Evolutionary conservation across 2,113 vertebrate genomes (phyloP).

Genomic region (Hystrix brachyura): DNA sequence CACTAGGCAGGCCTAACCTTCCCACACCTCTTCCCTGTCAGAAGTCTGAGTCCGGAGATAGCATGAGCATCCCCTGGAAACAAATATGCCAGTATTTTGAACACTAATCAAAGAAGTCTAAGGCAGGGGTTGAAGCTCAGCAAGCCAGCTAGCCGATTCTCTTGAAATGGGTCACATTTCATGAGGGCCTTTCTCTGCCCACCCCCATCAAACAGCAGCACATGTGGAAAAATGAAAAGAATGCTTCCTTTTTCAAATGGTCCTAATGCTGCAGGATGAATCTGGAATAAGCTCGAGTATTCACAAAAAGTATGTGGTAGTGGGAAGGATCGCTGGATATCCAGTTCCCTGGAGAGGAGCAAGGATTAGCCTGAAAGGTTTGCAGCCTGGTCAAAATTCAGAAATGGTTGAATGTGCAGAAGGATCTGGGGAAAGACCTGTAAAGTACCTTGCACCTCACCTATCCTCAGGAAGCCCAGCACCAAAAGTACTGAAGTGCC

Average conservation of each 20-base stretch:
- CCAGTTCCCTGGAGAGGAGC: background rate
- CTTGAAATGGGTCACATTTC: slow-evolving; percentile 25
- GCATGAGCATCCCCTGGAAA: background rate
- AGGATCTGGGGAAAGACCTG: background rate
- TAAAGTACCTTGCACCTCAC: background rate
- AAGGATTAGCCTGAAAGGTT: slow-evolving; percentile 48
- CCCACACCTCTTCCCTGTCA: background rate
- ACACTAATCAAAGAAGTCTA: slow-evolving; percentile 21
- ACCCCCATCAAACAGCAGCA: slow-evolving; percentile 49
- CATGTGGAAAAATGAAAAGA: slow-evolving; percentile 35
- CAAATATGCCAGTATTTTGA: slow-evolving; percentile 21
- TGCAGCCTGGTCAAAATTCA: background rate
- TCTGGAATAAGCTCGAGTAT: slow-evolving; percentile 24
- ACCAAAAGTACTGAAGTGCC: background rate
- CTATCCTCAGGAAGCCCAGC: background rate
- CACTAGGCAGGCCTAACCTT: background rate
- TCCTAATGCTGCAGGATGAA: slow-evolving; percentile 51
- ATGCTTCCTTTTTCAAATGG: slow-evolving; percentile 54
- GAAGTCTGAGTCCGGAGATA: slow-evolving; percentile 20
- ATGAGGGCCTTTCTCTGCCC: background rate
- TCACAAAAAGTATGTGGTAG: background rate
- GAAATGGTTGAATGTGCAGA: background rate
- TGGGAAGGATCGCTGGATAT: background rate
- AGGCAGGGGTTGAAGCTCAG: background rate
- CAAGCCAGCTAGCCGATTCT: slow-evolving; percentile 25